These are phyloP conservation scores for Tetramorium alpestre DNA, from an alignment of 1,140 invertebrate genomes.

Conservation along the genomic window DNA sequence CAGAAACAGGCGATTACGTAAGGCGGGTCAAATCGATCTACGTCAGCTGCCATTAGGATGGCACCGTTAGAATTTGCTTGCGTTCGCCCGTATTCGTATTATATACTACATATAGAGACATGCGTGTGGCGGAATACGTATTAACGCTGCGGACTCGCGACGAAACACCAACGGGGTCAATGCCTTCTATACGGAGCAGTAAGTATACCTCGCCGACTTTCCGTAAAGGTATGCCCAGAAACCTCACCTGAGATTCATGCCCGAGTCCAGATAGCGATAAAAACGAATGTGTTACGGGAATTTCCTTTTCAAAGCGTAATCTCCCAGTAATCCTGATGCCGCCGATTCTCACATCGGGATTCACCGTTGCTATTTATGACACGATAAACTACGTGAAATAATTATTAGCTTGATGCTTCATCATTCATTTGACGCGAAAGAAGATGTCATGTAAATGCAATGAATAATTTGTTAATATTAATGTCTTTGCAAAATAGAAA, in stretches of 20 bases:
- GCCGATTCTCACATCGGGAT: conserved; percentile 18
- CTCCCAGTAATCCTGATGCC: neutral
- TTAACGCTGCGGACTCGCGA: conserved; percentile 48
- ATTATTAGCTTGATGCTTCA: neutral
- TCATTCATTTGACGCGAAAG: neutral
- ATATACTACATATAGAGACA: conserved; percentile 3
- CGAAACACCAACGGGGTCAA: conserved; percentile 79
- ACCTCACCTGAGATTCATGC: conserved; percentile 75
- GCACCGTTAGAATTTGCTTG: conserved; percentile 82
- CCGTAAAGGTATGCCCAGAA: conserved; percentile 73
- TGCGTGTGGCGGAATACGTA: conserved; percentile 25
- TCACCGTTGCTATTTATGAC: neutral
- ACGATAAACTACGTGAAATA: neutral
- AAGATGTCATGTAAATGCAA: neutral
- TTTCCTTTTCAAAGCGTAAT: conserved; percentile 82
- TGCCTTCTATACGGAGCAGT: conserved; percentile 83
- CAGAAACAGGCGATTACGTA: conserved; percentile 73
- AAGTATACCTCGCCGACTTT: conserved; percentile 79
- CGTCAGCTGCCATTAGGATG: conserved; percentile 60
- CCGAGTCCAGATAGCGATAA: conserved; percentile 74
- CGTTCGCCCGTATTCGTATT: conserved; percentile 63
- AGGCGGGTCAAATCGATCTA: conserved; percentile 71
- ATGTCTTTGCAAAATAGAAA: neutral
- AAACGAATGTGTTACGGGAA: conserved; percentile 84
- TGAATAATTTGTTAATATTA: neutral